phyloP scores from a whole-genome alignment of 37 sponge, comb jelly and placozoan genomes.

The Beroe ovata region DNA sequence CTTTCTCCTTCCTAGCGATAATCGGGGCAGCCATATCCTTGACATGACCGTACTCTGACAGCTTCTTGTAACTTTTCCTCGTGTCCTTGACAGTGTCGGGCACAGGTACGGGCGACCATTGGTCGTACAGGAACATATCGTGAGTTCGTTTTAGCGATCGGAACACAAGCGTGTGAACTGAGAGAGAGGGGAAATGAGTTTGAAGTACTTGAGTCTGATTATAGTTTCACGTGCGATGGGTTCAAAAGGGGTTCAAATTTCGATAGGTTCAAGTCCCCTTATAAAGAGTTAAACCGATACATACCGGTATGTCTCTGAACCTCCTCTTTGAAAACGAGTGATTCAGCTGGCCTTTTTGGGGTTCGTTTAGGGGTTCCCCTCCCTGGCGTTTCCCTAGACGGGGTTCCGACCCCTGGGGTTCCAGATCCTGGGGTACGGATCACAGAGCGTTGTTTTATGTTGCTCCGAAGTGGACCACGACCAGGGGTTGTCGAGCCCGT shows the following conservation, averaged over 20 bases:
- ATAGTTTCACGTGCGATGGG: background rate
- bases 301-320: slow-evolving; percentile 41
- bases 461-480: slow-evolving; percentile 35
- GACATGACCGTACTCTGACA: slow-evolving; percentile 24
- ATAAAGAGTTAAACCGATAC: background rate
- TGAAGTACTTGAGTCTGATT: too few species aligned
- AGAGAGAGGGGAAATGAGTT: slow-evolving; percentile 51
- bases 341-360: slow-evolving; percentile 51
- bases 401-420: background rate
- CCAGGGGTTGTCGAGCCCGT: slow-evolving; percentile 38
- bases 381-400: background rate
- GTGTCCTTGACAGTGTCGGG: slow-evolving; percentile 13
- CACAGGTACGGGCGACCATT: slow-evolving; percentile 74
- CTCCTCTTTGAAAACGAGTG: slow-evolving; percentile 56
- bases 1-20: slow-evolving; percentile 33
- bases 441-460: slow-evolving; percentile 51
- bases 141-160: slow-evolving; percentile 96
- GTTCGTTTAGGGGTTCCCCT: slow-evolving; percentile 32
- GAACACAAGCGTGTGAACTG: slow-evolving; percentile 94
- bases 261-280: background rate
- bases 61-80: slow-evolving; percentile 29
- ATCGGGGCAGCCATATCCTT: slow-evolving; percentile 58
- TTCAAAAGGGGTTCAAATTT: background rate
- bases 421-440: slow-evolving; percentile 39
- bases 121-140: slow-evolving; percentile 92